Base-by-base conservation (phyloP, 2,888 invertebrate species). In the Phortica okadai region DNA sequence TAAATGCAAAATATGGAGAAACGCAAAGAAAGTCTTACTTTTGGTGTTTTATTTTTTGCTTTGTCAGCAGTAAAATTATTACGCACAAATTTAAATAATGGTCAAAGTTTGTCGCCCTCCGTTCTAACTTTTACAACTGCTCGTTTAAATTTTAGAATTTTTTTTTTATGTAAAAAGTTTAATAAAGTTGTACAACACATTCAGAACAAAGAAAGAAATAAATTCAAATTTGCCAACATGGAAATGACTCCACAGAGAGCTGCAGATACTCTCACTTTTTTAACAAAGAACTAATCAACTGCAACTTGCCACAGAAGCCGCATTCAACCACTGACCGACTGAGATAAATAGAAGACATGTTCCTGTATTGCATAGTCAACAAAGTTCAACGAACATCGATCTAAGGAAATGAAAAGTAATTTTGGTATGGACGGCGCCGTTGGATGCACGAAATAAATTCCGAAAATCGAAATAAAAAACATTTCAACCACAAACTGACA, bases 1-100 rank as follows among this genome's bases (percentile, higher is more conserved):
- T 16, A 44, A 41, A 50, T 50, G 64, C 50, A 11, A 21, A 45
- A 41, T n/a, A 76, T 66, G 50, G 70, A 75, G 73, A 75, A 77
- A 67, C 75, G 67, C 58, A 66, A 41, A 45, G 54, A 25, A 21
- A 75, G 25, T 69, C 44, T 11, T 11, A 45, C 8, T 50, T 11
- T 50, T 50, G 3, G 50, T 11, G 50, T 50, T 50, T 50, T 50
- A 2, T 50, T 50, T 14, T 50, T 50, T 6, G 8, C 14, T 56
- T 8, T 14, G 50, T 3, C 66, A 54, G 82, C 86, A 84, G 78
- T 86, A 83, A 84, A 86, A 80, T 84, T 85, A 85, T 85, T 81
- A 81, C 81, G 80, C 33, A 78, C 79, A 79, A 79, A 83, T 85
- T 85, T 86, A 81, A 86, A 83, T 85, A 86, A 85, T 75, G 79